Evolutionary conservation across 2,113 vertebrate genomes (phyloP), one percentile per base, ranked within the genome.

Genomic region (Passerina amoena): DNA sequence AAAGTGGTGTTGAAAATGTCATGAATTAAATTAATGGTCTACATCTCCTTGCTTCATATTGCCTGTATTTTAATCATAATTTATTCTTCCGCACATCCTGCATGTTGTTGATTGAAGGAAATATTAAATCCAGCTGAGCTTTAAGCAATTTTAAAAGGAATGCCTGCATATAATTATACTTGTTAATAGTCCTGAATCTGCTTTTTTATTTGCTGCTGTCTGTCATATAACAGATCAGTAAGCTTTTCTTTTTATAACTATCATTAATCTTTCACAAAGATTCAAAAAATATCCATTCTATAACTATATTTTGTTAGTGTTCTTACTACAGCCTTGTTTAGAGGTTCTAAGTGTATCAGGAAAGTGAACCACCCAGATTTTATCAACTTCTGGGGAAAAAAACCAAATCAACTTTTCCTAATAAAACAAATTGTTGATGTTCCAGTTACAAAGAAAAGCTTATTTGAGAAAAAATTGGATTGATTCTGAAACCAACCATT

Each of bases 61-160:
- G 96, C 93, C 96, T 96, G 42, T 94, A 94, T 96, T 97, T 95
- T 96, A 96, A 94, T 97, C 85, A 89, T 96, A 96, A 96, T 95
- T 96, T 97, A 97, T 97, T 97, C 94, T 90, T 83, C 92, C 80
- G 80, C 94, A 96, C 94, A 96, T 95, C 91, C 88, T 96, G 93
- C 73, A 61, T 94, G 82, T 94, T 95, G 92, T 96, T 97, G 92
- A 96, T 96, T 95, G 94, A 97, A 93, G 88, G 95, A 96, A 97
- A 96, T 96, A 94, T 96, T 94, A 95, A 96, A 97, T 94, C 90
- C 88, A 96, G 96, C 93, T 97, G 95, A 97, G 93, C 90, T 96
- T 96, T 90, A 96, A 94, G 91, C 90, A 95, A 88, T 84, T 95
- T 97, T 97, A 91, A 96, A 92, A 94, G 76, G 75, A 95, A 96